A percentile compares a stretch with the other conserved stretches of the same genome.
These are phyloP conservation scores for Monochamus saltuarius DNA, from an alignment of 1,140 invertebrate species.

Conservation along the genomic window DNA sequence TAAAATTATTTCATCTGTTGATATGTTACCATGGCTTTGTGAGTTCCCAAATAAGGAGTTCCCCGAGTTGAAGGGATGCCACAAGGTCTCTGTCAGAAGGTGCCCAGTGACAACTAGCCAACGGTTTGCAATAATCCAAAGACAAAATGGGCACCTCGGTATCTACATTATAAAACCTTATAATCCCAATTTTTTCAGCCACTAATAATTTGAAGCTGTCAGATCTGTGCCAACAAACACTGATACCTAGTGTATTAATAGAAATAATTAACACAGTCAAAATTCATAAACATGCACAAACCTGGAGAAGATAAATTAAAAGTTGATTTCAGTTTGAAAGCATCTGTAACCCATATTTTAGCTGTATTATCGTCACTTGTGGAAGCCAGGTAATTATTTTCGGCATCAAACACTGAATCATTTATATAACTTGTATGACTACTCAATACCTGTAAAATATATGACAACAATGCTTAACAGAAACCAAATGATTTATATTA, in stretches of 20 bases:
- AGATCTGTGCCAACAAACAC: constrained; percentile 68
- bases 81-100: constrained; percentile 62
- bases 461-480: constrained; percentile 6
- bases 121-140: constrained; percentile 63
- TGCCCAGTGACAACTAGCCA: constrained; percentile 72
- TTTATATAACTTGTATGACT: constrained; percentile 74
- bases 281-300: constrained; percentile 22
- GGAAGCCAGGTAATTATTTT: constrained; percentile 68
- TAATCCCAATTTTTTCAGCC: constrained; percentile 71
- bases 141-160: constrained; percentile 71
- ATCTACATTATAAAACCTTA: constrained; percentile 71
- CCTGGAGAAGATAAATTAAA: constrained; percentile 70
- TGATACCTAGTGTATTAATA: constrained; percentile 53
- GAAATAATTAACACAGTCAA: constrained; percentile 2
- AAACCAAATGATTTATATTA: constrained; percentile 10
- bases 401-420: constrained; percentile 66
- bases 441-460: constrained; percentile 55
- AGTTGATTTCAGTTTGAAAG: constrained; percentile 56
- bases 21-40: constrained; percentile 62
- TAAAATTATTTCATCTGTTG: constrained; percentile 10
- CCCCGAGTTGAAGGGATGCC: constrained; percentile 62
- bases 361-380: constrained; percentile 77
- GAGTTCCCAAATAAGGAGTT: constrained; percentile 65
- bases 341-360: constrained; percentile 65
- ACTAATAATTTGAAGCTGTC: constrained; percentile 74